Base-by-base conservation (phyloP, 2,888 invertebrate genomes). In the Trypoxylon attenuatum region DNA sequence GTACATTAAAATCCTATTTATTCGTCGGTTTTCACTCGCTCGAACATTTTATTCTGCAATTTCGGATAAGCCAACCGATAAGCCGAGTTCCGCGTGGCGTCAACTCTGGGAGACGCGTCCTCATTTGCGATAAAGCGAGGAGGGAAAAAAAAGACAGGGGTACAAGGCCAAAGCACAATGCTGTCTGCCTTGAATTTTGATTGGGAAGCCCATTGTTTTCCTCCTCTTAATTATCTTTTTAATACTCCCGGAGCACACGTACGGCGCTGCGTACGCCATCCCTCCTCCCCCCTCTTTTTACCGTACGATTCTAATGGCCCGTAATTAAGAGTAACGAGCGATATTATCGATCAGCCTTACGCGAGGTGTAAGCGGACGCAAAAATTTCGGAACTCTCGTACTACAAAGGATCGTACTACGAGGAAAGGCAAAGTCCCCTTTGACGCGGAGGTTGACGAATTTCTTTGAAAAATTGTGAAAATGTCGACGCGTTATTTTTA, bases 181-280 rank as follows among this genome's bases (percentile, higher is more conserved):
- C 64, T 61, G 75, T 73, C 75, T 67, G 73, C 55, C 60, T 71
- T 68, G 71, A 73, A 75, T 78, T 71, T 73, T 63, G 71, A 77
- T 76, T 69, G 70, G 71, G 60, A 61, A 53, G 51, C 39, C 70
- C 69, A 68, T 73, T 72, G 67, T 71, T 68, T 73, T 61, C 66
- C 59, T 59, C 42, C 52, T 53, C 46, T 71, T 68, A 71, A 69
- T 71, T 67, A 69, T 81, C 62, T 71, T 64, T 71, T 69, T 66
- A 66, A 66, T 64, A 45, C 63, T 6, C 21, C 19, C 15, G 22
- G n/a, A 15, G 39, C 23, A 41, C 50, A 39, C 49, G 45, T 53
- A 52, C 39, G 45, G 41, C 19, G 22, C n/a, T 25, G 33, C 33
- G 33, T 46, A 38, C 27, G 50, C n/a, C 41, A 16, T 8, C n/a